A percentile compares a stretch with the other conserved stretches of the same genome.
phyloP scores from a whole-genome alignment of 92 coral and sea anemone species.

The Actinostola sp. region DNA sequence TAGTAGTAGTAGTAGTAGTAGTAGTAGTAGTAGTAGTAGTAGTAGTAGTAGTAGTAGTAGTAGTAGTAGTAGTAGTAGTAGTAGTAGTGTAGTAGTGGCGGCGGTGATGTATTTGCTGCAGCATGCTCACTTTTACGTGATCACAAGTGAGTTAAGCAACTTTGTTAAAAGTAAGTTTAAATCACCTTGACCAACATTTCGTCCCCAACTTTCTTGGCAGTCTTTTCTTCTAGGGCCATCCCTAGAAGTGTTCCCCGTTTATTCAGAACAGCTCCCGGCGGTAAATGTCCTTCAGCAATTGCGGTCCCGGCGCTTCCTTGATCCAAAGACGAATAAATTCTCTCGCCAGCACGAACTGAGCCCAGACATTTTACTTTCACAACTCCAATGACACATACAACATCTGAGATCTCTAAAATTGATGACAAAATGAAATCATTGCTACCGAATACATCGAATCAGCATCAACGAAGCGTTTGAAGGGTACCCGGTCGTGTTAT shows the following conservation, averaged over 20 bases:
- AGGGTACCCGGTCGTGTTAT: no score
- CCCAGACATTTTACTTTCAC: conserved; percentile 85
- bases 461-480: no score
- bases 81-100: no score
- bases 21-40: no score
- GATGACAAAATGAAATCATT: background rate
- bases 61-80: no score
- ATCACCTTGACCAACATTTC: conserved; percentile 55
- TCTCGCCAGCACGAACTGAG: conserved; percentile 88
- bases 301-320: conserved; percentile 76
- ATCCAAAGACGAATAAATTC: conserved; percentile 80
- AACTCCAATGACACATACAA: conserved; percentile 96
- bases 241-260: conserved; percentile 45
- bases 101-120: no score
- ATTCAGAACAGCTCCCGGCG: conserved; percentile 66
- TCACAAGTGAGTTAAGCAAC: no score
- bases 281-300: conserved; percentile 88
- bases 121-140: no score
- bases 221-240: conserved; percentile 61
- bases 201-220: conserved; percentile 53
- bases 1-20: no score
- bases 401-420: conserved; percentile 45
- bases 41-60: no score
- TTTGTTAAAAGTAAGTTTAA: no score
- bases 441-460: no score